These are phyloP conservation scores for Stigmatopora nigra DNA, from an alignment of 2,113 vertebrate genomes.

Conservation along the genomic window DNA sequence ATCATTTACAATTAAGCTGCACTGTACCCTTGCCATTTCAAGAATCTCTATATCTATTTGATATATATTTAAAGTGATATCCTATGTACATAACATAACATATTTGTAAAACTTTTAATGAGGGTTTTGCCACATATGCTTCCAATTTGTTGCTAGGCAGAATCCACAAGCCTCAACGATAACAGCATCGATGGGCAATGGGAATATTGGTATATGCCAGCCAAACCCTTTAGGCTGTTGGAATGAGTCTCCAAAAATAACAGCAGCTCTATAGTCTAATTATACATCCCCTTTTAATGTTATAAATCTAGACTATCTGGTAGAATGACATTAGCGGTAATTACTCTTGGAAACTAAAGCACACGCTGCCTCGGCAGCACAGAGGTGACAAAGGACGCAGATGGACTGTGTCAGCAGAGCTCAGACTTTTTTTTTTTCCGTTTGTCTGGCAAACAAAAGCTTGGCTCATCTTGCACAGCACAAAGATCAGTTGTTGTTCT, in stretches of 20 bases:
- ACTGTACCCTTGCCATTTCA: too few relatives aligned
- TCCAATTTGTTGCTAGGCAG: neutral
- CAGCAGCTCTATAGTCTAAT: neutral
- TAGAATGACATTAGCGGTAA: neutral
- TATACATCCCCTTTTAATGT: neutral
- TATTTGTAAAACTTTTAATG: neutral
- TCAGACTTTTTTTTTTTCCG: constrained; percentile 47
- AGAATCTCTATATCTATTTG: too few relatives aligned
- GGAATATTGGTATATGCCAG: neutral
- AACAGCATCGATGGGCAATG: too few relatives aligned
- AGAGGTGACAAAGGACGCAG: constrained; percentile 29
- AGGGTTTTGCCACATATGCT: neutral
- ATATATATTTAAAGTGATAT: too few relatives aligned
- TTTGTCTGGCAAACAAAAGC: constrained; percentile 46
- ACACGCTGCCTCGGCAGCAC: constrained; percentile 13
- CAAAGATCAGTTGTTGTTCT: neutral
- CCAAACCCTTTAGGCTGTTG: too few relatives aligned
- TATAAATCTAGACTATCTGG: neutral
- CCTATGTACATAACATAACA: too few relatives aligned
- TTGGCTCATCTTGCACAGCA: constrained; percentile 21
- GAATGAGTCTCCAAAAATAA: too few relatives aligned
- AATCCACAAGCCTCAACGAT: neutral
- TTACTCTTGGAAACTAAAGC: constrained; percentile 7
- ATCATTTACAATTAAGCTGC: too few relatives aligned
- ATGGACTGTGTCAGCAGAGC: constrained; percentile 39